These are phyloP conservation scores for Zootoca vivipara DNA, from an alignment of 2,113 vertebrate species.

Conservation along the genomic window DNA sequence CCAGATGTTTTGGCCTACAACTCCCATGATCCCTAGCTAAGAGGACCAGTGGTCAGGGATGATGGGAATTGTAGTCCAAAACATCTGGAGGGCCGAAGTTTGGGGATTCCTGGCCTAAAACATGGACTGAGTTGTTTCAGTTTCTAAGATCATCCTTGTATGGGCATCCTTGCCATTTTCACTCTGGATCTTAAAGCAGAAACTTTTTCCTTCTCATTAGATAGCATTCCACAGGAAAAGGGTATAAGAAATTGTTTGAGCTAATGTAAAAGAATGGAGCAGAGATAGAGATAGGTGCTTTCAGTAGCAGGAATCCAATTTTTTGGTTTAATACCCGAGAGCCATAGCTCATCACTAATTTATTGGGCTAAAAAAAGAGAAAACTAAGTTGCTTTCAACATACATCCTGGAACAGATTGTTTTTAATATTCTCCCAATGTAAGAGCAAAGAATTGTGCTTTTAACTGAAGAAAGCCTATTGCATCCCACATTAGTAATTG, in stretches of 20 bases:
- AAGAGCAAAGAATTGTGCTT: constrained; percentile 15
- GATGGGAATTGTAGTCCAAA: no score
- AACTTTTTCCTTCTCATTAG: not conserved
- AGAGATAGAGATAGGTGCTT: not conserved
- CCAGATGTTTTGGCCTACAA: no score
- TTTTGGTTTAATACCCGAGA: constrained; percentile 27
- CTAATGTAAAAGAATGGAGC: constrained; percentile 7
- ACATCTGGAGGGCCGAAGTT: no score
- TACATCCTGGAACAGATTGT: constrained; percentile 14
- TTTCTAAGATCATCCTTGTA: not conserved
- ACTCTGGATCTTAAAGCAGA: fast-evolving
- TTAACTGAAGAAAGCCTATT: not conserved
- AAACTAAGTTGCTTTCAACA: constrained; percentile 48
- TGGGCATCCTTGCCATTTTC: not conserved
- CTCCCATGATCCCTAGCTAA: no score
- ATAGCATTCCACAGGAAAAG: not conserved
- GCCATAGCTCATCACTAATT: constrained; percentile 15
- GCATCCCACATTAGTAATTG: constrained; percentile 11
- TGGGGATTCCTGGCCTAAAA: no score
- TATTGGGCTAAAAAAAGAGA: constrained; percentile 2
- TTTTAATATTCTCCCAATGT: constrained; percentile 21
- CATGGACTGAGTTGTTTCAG: not conserved
- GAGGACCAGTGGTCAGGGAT: no score
- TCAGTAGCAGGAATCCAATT: constrained; percentile 30
- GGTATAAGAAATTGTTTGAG: not conserved